A percentile compares a stretch with the other conserved stretches of the same genome.
Conservation (phyloP, 2,888 invertebrate species). For the Euproctis similis region DNA sequence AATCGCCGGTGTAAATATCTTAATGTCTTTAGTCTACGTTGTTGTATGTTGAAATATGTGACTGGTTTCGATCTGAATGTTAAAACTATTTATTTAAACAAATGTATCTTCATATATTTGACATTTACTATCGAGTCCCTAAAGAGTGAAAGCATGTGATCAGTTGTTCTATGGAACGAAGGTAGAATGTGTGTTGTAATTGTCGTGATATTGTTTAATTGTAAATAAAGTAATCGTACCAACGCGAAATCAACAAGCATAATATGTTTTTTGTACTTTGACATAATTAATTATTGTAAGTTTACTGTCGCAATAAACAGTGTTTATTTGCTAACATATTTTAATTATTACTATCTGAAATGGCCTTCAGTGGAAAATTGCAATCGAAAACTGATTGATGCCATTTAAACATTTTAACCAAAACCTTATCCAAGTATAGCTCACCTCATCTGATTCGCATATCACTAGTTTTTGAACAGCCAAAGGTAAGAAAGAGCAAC, state of each 20-base stretch:
- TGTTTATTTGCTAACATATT: too few relatives aligned
- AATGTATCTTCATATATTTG: slow-evolving; percentile 8
- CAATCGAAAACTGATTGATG: too few relatives aligned
- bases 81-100: slow-evolving; percentile 32
- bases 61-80: slow-evolving; percentile 61
- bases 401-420: too few relatives aligned
- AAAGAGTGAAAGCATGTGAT: slow-evolving; percentile 16
- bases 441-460: too few relatives aligned
- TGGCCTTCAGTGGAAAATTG: too few relatives aligned
- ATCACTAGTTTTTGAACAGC: too few relatives aligned
- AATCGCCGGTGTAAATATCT: slow-evolving; percentile 51
- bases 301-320: slow-evolving; percentile 26
- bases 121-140: slow-evolving; percentile 9
- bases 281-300: slow-evolving; percentile 25
- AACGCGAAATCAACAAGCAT: slow-evolving; percentile 17
- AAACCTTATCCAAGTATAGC: too few relatives aligned
- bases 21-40: slow-evolving; percentile 7
- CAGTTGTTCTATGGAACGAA: slow-evolving; percentile 12
- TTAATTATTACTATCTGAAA: too few relatives aligned
- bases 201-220: slow-evolving; percentile 17
- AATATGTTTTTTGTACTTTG: slow-evolving; percentile 34
- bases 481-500: too few relatives aligned
- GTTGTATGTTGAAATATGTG: slow-evolving; percentile 26
- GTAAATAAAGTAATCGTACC: slow-evolving; percentile 28
- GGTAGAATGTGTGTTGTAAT: slow-evolving; percentile 19